Evolutionary conservation across 2,888 invertebrate genomes (phyloP).

Genomic region (Cataglyphis altisquamis): DNA sequence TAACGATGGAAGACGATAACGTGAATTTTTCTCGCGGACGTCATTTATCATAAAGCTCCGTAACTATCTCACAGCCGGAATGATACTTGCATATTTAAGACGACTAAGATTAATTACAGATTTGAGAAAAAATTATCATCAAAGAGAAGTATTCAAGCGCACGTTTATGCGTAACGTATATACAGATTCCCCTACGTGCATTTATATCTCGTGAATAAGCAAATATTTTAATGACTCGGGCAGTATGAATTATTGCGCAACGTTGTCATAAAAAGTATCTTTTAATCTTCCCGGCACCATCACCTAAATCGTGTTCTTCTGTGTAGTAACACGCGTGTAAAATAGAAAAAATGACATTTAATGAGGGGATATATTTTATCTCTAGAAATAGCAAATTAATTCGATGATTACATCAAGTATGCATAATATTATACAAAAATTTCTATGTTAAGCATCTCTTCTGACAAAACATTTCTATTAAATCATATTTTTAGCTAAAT

Average conservation of each 20-base stretch:
- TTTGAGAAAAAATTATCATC: conserved; percentile 45
- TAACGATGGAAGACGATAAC: conserved; percentile 44
- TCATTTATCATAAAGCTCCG: conserved; percentile 58
- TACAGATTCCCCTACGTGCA: neutral
- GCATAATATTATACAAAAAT: neutral
- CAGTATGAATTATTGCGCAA: conserved; percentile 39
- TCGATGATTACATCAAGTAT: neutral
- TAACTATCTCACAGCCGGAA: conserved; percentile 46
- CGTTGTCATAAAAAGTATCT: conserved; percentile 36
- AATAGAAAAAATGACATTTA: conserved; percentile 3
- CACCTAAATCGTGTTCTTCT: neutral
- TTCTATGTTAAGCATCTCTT: neutral
- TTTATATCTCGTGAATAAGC: conserved; percentile 53
- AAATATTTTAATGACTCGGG: conserved; percentile 46
- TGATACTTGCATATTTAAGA: conserved; percentile 50
- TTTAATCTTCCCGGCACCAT: conserved; percentile 37
- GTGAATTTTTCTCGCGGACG: conserved; percentile 17
- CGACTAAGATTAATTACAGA: conserved; percentile 60
- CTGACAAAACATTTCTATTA: neutral
- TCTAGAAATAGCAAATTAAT: conserved; percentile 9
- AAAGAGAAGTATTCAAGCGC: conserved; percentile 30
- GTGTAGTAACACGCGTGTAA: neutral
- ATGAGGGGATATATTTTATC: neutral
- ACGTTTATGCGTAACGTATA: conserved; percentile 18
- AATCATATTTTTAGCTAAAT: neutral